A percentile compares a stretch with the other conserved stretches of the same genome.
These are phyloP conservation scores for Astyanax mexicanus DNA, from an alignment of 2,797 vertebrate species.

Conservation along the genomic window DNA sequence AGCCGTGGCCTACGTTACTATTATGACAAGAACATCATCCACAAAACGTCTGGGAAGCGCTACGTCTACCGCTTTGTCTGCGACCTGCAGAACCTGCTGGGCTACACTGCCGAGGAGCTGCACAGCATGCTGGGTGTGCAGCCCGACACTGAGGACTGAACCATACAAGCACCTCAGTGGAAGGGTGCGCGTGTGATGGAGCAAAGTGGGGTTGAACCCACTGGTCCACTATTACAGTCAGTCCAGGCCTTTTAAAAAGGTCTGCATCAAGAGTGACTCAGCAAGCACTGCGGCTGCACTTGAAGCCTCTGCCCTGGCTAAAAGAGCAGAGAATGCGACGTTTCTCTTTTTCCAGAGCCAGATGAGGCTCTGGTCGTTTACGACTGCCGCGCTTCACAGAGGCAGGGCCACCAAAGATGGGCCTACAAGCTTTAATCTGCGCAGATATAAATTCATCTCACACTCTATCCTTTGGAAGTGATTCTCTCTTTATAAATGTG, in stretches of 20 bases:
- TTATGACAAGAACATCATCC: conserved; percentile 92
- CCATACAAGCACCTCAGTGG: background rate
- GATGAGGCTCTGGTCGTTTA: conserved; percentile 8
- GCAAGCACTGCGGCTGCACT: conserved; percentile 18
- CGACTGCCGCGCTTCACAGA: background rate
- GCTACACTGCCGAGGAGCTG: conserved; percentile 86
- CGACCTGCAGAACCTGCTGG: conserved; percentile 87
- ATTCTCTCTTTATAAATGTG: conserved; percentile 6
- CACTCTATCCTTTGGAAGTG: conserved; percentile 2
- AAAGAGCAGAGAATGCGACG: conserved; percentile 12
- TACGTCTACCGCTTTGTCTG: conserved; percentile 91
- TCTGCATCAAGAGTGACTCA: conserved; percentile 22
- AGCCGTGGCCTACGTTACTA: conserved; percentile 89
- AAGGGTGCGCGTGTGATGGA: conserved; percentile 15
- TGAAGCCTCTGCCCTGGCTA: conserved; percentile 25
- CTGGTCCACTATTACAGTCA: conserved; percentile 27
- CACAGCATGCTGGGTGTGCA: conserved; percentile 88
- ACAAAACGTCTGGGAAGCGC: conserved; percentile 88
- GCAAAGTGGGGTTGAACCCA: background rate
- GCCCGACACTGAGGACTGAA: conserved; percentile 89
- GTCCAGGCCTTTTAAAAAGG: conserved; percentile 26
- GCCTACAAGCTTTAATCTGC: conserved; percentile 1
- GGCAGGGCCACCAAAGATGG: background rate
- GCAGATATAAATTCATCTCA: background rate
- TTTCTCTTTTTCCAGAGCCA: conserved; percentile 25